Percentiles rank a stretch among this genome's conserved stretches.
Conservation (phyloP, 2,888 invertebrate genomes). For the Sepioteuthis lessoniana region DNA sequence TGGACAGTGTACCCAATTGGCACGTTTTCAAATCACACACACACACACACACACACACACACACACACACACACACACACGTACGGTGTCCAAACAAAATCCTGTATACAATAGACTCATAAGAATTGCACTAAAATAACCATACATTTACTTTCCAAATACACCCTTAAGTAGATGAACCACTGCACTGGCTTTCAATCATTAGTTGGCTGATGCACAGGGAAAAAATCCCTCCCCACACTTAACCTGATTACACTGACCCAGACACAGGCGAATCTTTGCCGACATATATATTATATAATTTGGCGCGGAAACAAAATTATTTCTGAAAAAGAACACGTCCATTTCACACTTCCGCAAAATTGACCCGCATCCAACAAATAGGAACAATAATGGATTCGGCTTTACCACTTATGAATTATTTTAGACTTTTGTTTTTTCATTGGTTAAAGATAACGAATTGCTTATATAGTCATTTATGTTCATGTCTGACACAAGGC, state of each 20-base stretch:
- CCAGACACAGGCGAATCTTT: neutral
- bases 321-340: neutral
- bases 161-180: neutral
- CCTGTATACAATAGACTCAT: too few species aligned
- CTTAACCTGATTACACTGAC: neutral
- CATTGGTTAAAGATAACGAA: neutral
- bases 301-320: neutral
- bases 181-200: neutral
- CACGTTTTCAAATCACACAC: neutral
- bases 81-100: too few species aligned
- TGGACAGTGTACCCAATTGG: neutral
- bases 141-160: neutral
- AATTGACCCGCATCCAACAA: neutral
- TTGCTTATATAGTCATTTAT: neutral
- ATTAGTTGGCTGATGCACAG: neutral
- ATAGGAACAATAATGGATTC: constrained; percentile 11
- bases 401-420: neutral
- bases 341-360: neutral
- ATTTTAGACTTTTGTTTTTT: neutral
- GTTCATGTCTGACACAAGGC: too few species aligned
- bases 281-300: constrained; percentile 9
- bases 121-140: neutral
- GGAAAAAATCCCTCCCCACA: neutral
- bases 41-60: neutral
- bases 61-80: too few species aligned